Evolutionary conservation across 23 tunicate genomes (phyloP).

Genomic region (Styela plicata): DNA sequence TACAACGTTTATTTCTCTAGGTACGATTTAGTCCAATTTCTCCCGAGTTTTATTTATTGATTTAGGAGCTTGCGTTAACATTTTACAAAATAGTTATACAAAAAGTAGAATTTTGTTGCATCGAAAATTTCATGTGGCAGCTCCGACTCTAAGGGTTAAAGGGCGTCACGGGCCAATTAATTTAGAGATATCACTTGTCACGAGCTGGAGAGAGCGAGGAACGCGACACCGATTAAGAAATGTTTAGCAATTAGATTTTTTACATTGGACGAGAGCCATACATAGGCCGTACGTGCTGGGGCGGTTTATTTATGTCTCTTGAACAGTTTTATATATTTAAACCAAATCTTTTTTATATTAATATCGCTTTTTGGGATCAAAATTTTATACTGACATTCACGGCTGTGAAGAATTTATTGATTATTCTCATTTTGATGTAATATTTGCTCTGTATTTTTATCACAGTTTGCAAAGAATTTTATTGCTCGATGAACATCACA

Average conservation of each 20-base stretch:
- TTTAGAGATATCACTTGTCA: neutral
- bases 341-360: no score
- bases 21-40: neutral
- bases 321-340: no score
- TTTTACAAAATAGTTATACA: neutral
- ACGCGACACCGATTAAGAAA: neutral
- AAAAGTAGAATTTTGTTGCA: neutral
- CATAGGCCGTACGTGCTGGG: no score
- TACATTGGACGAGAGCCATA: no score
- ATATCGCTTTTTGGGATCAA: no score
- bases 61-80: neutral
- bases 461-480: neutral
- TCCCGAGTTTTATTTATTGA: neutral
- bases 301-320: no score
- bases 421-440: neutral
- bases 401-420: neutral
- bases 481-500: neutral
- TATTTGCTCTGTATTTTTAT: neutral
- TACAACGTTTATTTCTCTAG: neutral
- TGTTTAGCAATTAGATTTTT: no score
- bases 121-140: neutral
- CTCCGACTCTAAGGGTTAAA: neutral
- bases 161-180: neutral
- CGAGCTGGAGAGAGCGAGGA: neutral
- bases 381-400: no score